Percentiles rank a stretch among this genome's conserved stretches.
phyloP scores from a whole-genome alignment of 1,140 invertebrate species.

The Drosophila repletoides region DNA sequence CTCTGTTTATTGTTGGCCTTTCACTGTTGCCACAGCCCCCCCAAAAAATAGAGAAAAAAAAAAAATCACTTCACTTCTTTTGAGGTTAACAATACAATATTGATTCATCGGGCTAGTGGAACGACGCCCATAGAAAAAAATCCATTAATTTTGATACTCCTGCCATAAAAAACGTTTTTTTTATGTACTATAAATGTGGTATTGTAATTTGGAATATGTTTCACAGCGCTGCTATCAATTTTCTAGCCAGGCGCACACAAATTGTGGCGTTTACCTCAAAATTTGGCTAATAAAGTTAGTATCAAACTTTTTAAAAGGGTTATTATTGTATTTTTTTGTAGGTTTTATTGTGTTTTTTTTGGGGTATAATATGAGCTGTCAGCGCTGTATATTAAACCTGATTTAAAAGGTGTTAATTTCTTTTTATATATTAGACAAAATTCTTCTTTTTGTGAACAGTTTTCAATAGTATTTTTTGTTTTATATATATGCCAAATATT shows the following conservation, averaged over 20 bases:
- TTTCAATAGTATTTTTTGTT: background rate
- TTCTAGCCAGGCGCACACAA: background rate
- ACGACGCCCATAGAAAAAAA: slow-evolving; percentile 32
- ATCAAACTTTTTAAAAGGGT: background rate
- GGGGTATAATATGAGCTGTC: no score
- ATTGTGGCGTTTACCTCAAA: background rate
- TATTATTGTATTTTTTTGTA: background rate
- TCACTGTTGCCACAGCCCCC: slow-evolving; percentile 11
- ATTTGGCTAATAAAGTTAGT: slow-evolving; percentile 15
- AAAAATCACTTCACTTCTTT: slow-evolving; percentile 16
- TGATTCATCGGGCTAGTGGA: slow-evolving; percentile 41
- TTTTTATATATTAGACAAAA: no score
- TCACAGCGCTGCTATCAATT: background rate
- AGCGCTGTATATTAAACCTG: no score
- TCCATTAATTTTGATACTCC: slow-evolving; percentile 65
- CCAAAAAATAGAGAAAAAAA: no score
- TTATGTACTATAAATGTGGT: slow-evolving; percentile 11
- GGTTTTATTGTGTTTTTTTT: no score
- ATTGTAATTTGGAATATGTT: background rate
- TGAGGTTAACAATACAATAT: slow-evolving; percentile 34
- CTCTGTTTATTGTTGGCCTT: slow-evolving; percentile 6
- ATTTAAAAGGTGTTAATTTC: no score
- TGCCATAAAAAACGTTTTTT: slow-evolving; percentile 44
- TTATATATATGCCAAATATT: background rate
- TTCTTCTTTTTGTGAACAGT: no score